Conservation (phyloP, 2,888 invertebrate species). For the Anthophora plumipes region DNA sequence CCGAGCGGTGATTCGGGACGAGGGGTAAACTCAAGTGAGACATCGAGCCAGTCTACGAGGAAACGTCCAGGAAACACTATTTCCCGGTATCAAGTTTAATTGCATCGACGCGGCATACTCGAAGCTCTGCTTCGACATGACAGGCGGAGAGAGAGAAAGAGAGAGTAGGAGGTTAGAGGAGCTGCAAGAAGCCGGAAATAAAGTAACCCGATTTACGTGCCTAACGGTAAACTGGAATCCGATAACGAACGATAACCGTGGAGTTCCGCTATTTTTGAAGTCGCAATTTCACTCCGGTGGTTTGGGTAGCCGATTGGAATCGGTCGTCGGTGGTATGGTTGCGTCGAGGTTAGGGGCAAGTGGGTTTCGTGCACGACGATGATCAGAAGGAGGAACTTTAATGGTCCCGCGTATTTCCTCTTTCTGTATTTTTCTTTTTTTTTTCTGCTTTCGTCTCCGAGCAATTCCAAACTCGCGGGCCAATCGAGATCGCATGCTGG, state of each 20-base stretch:
- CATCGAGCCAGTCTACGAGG: conserved; percentile 14
- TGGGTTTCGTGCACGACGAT: conserved; percentile 13
- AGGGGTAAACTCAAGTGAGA: conserved; percentile 9
- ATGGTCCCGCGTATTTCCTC: conserved; percentile 5
- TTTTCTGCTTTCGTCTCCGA: neutral
- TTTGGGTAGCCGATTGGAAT: conserved; percentile 32
- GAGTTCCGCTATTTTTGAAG: conserved; percentile 51
- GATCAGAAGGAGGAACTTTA: conserved; percentile 29
- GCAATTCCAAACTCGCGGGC: neutral
- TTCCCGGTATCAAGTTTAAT: conserved; percentile 53
- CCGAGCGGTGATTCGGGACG: neutral
- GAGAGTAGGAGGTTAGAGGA: neutral
- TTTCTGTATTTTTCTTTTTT: neutral
- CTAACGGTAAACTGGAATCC: conserved; percentile 50
- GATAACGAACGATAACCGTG: conserved; percentile 58
- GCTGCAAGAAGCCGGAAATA: conserved; percentile 55
- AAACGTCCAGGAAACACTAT: conserved; percentile 25
- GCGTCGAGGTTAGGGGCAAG: neutral
- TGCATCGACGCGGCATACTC: conserved; percentile 36
- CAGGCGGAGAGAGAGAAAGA: no score
- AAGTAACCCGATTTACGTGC: conserved; percentile 63
- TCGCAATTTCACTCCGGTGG: conserved; percentile 15
- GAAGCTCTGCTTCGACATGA: conserved; percentile 12
- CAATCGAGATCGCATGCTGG: conserved; percentile 6
- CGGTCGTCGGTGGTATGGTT: neutral